These are phyloP conservation scores for Theretra japonica DNA, from an alignment of 2,888 invertebrate species.

Conservation along the genomic window DNA sequence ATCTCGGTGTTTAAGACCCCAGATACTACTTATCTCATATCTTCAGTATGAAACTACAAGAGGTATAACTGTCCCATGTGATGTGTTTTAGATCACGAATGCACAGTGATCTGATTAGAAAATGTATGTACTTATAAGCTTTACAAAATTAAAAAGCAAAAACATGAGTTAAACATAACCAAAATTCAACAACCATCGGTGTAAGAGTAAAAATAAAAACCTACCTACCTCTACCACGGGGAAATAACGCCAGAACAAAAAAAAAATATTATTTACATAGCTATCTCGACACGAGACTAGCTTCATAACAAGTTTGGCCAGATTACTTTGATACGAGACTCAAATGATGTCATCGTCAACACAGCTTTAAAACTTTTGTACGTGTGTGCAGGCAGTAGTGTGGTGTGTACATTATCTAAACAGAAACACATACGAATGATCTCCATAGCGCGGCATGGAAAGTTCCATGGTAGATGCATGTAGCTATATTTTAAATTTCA, in stretches of 20 bases:
- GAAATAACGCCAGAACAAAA: constrained; percentile 14
- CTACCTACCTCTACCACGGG: background rate
- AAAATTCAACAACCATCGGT: background rate
- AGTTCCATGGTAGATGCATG: constrained; percentile 53
- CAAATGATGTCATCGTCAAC: constrained; percentile 62
- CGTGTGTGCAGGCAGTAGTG: constrained; percentile 39
- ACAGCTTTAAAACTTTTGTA: constrained; percentile 45
- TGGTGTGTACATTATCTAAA: constrained; percentile 43
- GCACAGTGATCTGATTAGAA: background rate
- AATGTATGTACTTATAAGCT: background rate
- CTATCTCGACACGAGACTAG: constrained; percentile 29
- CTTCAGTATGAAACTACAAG: too few species aligned
- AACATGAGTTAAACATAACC: background rate
- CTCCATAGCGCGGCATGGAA: constrained; percentile 55
- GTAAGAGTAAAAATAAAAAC: background rate
- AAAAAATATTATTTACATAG: constrained; percentile 8
- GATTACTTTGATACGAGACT: constrained; percentile 49
- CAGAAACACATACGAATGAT: constrained; percentile 36
- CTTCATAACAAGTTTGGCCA: constrained; percentile 62
- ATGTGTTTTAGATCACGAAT: too few species aligned
- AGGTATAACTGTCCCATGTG: too few species aligned
- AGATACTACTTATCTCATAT: too few species aligned
- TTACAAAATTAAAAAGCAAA: background rate
- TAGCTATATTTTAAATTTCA: constrained; percentile 53
- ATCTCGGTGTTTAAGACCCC: too few species aligned